Evolutionary conservation across 2,113 vertebrate species (phyloP), one percentile per base, ranked within the genome.

Genomic region (Bos javanicus): DNA sequence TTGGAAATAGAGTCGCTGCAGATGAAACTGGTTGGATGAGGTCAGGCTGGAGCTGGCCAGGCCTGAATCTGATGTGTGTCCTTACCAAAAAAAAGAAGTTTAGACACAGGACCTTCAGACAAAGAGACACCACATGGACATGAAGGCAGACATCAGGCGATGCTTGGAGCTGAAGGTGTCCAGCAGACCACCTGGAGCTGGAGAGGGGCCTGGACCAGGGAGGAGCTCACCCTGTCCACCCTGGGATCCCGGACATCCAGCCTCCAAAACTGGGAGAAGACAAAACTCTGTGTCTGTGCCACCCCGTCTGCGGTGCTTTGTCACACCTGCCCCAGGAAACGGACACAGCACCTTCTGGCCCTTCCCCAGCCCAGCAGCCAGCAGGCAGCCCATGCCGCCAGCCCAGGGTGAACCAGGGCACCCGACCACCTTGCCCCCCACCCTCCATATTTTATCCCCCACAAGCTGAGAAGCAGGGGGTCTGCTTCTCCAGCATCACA

Each of bases 361-460:
- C 19, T n/a, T 67, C 33, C 33, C n/a, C 33, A 67, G 33, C 16
- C 64, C 64, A 67, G 8, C 16, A 19, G 33, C n/a, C 16, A 17
- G 33, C 0, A 4, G 62, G 62, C 30, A 33, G 15, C 62, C 62
- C 62, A 16, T 2, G 16, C 64, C 3, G 0, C 33, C 33, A n/a
- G 33, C 64, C 33, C 64, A 19, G 64, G 16, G 33, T n/a, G 33
- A 67, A 19, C 64, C 2, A 2, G 62, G 62, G 62, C 33, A 67
- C 33, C n/a, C 1, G 2, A 36, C 64, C 64, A 36, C 64, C 64
- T 36, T 67, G 25, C 57, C 25, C 57, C 57, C 0, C 7, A 59
- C 57, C 57, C 64, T 19, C 16, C 33, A n/a, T 33, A n/a, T 67
- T n/a, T 67, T 19, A 36, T 10, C 64, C 7, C 17, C 64, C 33